Base-by-base conservation (phyloP, 35 echinoderm and acorn worm genomes). In the Apostichopus parvimensis region DNA sequence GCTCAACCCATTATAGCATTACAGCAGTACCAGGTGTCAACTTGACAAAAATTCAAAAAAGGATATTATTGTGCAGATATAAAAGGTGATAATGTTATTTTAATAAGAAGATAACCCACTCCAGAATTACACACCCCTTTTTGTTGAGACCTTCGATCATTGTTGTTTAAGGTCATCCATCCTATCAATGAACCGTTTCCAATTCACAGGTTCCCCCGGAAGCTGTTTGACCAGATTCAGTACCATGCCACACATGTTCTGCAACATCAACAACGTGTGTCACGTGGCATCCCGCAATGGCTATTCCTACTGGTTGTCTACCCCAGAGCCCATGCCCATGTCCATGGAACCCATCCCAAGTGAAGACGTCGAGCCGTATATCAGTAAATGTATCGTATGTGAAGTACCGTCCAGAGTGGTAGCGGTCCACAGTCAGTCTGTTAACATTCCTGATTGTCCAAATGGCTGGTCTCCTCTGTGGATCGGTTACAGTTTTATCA, bases 201-300 rank as follows among this genome's bases (percentile, higher is more conserved):
- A 0, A 4, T 54, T 9, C 8, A 88, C 92, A 99, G 97, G 97
- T 45, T 73, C 87, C 77, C 86, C 97, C 23, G 97, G 97, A 14
- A 96, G 95, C 26, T 99, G 97, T 77, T 68, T 99, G 65, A 53
- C 65, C 8, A 84, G 97, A 26, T 99, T 99, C 89, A 99, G 93
- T 60, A 99, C 97, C 68, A 99, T 99, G 97, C 97, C 97, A 66
- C 95, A 96, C 95, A 92, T 99, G 86, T 99, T 96, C 93, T 99
- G 97, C 77, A 99, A 99, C 84, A 96, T 96, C 59, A 96, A 99
- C 77, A 99, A 94, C 60, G 92, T 96, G 1, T 99, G 97, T 73
- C 93, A 96, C 56, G 93, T 96, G 11, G 97, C 97, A 5, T 94
- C 95, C 23, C 94, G 97, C 24, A 99, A 96, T 82, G 97, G 95